These are phyloP conservation scores for Buteo buteo DNA, from an alignment of 2,113 vertebrate genomes.

Conservation along the genomic window DNA sequence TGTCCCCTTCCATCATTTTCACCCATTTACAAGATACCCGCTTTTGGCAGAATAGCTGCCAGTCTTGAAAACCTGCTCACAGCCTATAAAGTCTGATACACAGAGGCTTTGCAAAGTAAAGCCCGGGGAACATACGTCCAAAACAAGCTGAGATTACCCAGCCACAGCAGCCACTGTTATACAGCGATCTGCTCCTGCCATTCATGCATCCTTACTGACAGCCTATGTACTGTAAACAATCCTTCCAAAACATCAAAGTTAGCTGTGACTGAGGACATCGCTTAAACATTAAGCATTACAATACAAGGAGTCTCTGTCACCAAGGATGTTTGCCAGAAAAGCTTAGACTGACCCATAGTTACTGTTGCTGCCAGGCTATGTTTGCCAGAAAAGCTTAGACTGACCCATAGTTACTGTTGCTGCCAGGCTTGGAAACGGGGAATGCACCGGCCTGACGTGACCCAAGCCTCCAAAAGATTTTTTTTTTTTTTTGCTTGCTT, in stretches of 20 bases:
- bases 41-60: neutral
- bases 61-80: neutral
- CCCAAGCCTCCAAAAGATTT: neutral
- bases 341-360: neutral
- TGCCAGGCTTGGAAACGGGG: neutral
- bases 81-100: neutral
- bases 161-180: fast-evolving
- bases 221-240: neutral
- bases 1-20: neutral
- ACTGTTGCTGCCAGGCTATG: neutral
- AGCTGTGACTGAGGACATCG: neutral
- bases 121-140: fast-evolving
- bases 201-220: neutral
- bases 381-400: neutral
- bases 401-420: neutral
- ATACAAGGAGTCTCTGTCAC: neutral
- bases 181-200: neutral
- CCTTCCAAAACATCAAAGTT: neutral
- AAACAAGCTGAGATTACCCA: neutral
- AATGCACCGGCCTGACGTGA: neutral
- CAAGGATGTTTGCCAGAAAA: neutral
- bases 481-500: neutral
- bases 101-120: neutral
- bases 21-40: neutral
- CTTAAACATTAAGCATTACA: neutral